Base-by-base conservation (phyloP, 2,113 vertebrate genomes). In the Campylomormyrus tamandua region DNA sequence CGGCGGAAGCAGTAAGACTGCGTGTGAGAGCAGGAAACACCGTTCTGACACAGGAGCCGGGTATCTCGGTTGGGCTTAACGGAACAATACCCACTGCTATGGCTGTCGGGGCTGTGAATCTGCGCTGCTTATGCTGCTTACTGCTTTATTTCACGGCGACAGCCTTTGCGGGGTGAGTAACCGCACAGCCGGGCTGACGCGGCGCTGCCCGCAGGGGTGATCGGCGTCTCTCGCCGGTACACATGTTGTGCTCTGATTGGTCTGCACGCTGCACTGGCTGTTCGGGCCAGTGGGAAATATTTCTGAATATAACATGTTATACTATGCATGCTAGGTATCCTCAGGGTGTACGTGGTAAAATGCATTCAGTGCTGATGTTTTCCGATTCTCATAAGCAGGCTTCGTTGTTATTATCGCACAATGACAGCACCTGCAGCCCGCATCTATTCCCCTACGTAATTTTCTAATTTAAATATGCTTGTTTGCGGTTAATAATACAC, bases 201-300 rank as follows among this genome's bases (percentile, higher is more conserved):
- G 13, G 31, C 13, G 39, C 80, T 42, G 39, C 42, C 42, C 19
- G 39, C 4, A 42, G 35, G 19, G 80, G 13, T 24, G 19, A 97
- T 98, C 97, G 97, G 92, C 96, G 98, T 92, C 91, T 62, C 90
- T 92, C 86, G 94, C 90, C 94, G 93, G 94, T 94, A 93, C 95
- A 96, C 96, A 96, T 95, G 96, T 96, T 96, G 9, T 87, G 35
- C 91, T 95, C 94, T 96, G 96, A 96, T 96, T 96, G 96, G 95
- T 95, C 94, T 92, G 93, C 15, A 87, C 42, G 88, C 94, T 92
- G 93, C 15, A 87, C 42, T 87, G 46, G 56, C 21, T 66, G 24
- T 2, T 66, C n/a, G n/a, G 58, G 58, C 9, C 62, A 27, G 62
- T n/a, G n/a, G n/a, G 24, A 66, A 27, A 66, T 66, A 66, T 27